Evolutionary conservation across 2,113 vertebrate species (phyloP), one percentile per base, ranked within the genome.

Genomic region (Syngnathoides biaculeatus): DNA sequence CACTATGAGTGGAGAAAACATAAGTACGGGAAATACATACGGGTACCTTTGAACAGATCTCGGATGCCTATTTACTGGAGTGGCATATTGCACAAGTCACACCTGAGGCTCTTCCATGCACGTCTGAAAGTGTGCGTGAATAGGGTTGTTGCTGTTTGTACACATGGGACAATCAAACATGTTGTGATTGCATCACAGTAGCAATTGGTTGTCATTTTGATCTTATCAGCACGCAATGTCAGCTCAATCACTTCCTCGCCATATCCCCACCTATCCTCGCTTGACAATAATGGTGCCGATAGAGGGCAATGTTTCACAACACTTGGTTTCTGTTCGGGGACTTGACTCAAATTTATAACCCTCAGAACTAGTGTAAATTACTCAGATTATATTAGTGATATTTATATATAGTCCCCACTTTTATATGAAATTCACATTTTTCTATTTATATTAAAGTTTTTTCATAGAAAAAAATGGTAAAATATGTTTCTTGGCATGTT

Each of bases 281-380:
- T 27, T 72, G 56, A 60, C 50, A 64, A 67, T 67, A 74, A 69
- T 30, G 30, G 5, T 40, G 77, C 50, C 84, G 82, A 80, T 79
- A 90, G 88, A 89, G 88, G 87, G 86, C 11, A 87, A 68, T 89
- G 87, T 90, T 89, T 77, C 82, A 79, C 78, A 69, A 87, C 76
- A 78, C 53, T 87, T 85, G 73, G 22, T 45, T 52, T 52, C n/a
- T 22, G 48, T 22, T 52, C 10, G 48, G 2, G n/a, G 20, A 3
- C 9, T 3, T 20, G n/a, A 8, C 19, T 52, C 3, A 22, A 35
- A 1, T 35, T 35, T 1, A 1, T 6, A 35, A 5, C 6, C 30
- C 6, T 35, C 30, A 35, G 30, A 35, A 35, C 30, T 35, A 6
- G 6, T 6, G 30, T 35, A 35, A 35, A 35, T 35, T 3, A 35